phyloP scores from a whole-genome alignment of 2,797 vertebrate genomes.

The Monodelphis domestica region DNA sequence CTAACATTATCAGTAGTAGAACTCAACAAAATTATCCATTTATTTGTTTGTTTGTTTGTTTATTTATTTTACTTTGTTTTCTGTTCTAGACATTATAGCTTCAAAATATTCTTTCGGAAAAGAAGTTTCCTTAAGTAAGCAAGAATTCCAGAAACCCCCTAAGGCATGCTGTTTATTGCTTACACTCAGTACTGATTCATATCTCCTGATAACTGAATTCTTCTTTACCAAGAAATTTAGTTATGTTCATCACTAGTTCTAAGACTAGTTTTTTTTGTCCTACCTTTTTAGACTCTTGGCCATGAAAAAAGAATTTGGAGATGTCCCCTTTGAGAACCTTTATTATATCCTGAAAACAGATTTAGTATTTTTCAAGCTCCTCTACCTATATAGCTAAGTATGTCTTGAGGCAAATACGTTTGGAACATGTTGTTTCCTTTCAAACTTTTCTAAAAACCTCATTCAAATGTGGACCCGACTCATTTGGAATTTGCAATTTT shows the following conservation, averaged over 20 bases:
- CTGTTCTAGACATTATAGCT: slow-evolving; percentile 25
- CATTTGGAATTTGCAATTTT: background rate
- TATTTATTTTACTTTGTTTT: background rate
- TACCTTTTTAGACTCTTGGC: slow-evolving; percentile 15
- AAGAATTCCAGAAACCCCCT: slow-evolving; percentile 30
- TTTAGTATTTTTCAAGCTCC: background rate
- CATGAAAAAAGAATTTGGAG: background rate
- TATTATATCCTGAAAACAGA: background rate
- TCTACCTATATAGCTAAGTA: background rate
- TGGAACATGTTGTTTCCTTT: background rate
- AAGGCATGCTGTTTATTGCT: slow-evolving; percentile 8
- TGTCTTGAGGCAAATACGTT: background rate
- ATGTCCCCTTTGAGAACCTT: background rate
- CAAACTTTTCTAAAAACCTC: background rate
- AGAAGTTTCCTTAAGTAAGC: slow-evolving; percentile 53
- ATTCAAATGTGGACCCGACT: background rate
- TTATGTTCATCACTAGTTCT: slow-evolving; percentile 29
- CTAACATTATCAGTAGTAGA: background rate
- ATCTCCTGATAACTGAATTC: slow-evolving; percentile 30
- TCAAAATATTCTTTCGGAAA: slow-evolving; percentile 59
- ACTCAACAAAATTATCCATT: slow-evolving; percentile 6
- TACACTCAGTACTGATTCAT: slow-evolving; percentile 54
- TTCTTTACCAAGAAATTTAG: slow-evolving; percentile 42
- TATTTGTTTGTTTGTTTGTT: too few species aligned
- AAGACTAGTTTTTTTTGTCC: background rate